Evolutionary conservation across 2,113 vertebrate genomes (phyloP).

Genomic region (Acinonyx jubatus): DNA sequence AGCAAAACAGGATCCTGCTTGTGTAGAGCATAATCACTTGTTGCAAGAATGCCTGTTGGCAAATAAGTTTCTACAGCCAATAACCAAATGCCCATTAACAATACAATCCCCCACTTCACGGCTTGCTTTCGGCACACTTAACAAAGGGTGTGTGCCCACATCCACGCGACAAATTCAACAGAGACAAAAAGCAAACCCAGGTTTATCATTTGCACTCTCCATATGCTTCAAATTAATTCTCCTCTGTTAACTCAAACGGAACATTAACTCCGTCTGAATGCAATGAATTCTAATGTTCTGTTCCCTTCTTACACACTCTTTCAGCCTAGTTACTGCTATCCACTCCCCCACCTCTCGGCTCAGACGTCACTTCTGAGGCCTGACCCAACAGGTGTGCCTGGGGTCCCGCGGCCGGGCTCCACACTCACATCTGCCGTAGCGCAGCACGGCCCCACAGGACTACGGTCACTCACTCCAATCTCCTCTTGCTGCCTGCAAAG

Average conservation of each 20-base stretch:
- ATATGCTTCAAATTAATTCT: background rate
- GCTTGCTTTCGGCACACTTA: background rate
- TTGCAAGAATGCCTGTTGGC: background rate
- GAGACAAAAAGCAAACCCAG: background rate
- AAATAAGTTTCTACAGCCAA: background rate
- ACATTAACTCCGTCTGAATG: background rate
- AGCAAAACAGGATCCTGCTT: background rate
- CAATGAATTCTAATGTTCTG: background rate
- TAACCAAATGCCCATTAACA: background rate
- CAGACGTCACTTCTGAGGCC: background rate
- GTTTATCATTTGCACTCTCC: background rate
- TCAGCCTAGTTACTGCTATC: background rate
- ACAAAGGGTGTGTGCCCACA: background rate
- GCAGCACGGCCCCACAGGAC: rapidly evolving
- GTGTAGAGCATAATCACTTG: background rate
- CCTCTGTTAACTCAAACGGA: background rate
- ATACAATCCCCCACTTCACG: background rate
- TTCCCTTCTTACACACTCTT: background rate
- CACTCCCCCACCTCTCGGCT: background rate
- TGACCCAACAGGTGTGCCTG: no score
- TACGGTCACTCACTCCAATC: background rate
- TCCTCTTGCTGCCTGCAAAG: background rate
- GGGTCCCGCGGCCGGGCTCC: background rate
- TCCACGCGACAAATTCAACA: background rate
- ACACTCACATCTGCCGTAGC: background rate